Percentiles rank a stretch among this genome's conserved stretches.
Conservation (phyloP, 2,797 vertebrate genomes). For the Rhinatrema bivittatum region DNA sequence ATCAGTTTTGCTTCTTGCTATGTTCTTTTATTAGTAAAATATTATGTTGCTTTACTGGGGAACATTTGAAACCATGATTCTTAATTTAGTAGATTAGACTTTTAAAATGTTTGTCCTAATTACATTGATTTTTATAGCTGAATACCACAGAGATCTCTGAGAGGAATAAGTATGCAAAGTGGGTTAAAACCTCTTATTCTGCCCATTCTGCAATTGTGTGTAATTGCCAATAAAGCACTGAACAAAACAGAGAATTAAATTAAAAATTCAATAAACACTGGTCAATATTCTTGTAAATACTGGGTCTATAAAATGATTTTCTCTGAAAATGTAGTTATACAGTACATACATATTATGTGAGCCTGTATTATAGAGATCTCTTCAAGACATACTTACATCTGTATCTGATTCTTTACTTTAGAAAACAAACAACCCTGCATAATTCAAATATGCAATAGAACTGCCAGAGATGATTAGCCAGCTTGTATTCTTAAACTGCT, state of each 20-base stretch:
- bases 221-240: slow-evolving; percentile 54
- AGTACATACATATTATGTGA: slow-evolving; percentile 9
- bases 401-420: no score
- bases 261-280: slow-evolving; percentile 65
- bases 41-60: slow-evolving; percentile 12
- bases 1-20: slow-evolving; percentile 22
- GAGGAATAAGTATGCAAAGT: slow-evolving; percentile 22
- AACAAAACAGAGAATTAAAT: slow-evolving; percentile 66
- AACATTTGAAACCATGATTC: slow-evolving; percentile 3
- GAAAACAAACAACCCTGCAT: no score
- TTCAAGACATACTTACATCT: slow-evolving; percentile 31
- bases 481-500: slow-evolving; percentile 21
- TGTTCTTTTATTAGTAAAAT: no score
- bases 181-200: slow-evolving; percentile 19
- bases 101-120: slow-evolving; percentile 5
- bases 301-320: slow-evolving; percentile 60
- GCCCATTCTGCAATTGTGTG: slow-evolving; percentile 38
- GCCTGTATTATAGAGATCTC: slow-evolving; percentile 23
- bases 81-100: slow-evolving; percentile 16
- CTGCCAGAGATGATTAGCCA: slow-evolving; percentile 6
- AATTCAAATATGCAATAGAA: slow-evolving; percentile 15
- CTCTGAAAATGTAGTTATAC: slow-evolving; percentile 52
- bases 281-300: slow-evolving; percentile 66
- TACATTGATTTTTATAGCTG: slow-evolving; percentile 3
- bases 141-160: slow-evolving; percentile 16